Base-by-base conservation (phyloP, 1,140 invertebrate species). In the Ostrea denselamellosa region DNA sequence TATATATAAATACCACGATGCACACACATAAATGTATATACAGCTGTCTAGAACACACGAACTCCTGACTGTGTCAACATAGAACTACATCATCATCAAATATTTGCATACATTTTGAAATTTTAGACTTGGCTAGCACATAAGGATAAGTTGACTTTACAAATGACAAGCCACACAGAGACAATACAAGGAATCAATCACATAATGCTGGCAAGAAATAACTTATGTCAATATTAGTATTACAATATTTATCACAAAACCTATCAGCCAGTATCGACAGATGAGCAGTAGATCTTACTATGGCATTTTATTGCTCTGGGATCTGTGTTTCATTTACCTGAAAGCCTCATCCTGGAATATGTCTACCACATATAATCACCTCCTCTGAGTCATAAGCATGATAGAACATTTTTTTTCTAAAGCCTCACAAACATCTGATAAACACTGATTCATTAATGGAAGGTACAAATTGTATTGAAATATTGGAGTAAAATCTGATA, bases 1-100 rank as follows among this genome's bases (percentile, higher is more conserved):
- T 85, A 93, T 90, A 86, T 22, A 71, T 19, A 44, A 90, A 58
- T 14, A 14, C 56, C 56, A 58, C 10, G 5, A 58, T 19, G 14
- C 56, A 44, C 5, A 44, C 34, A 44, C 34, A 44, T 44, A 44
- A 44, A 44, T 44, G 34, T 44, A 44, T 44, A 44, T 5, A 58
- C 56, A 58, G 56, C 56, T 58, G 56, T 58, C 3, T 12, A 58
- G 14, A 58, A 8, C 56, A 58, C 56, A 58, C 17, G 0, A 58
- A 8, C 68, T 71, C 56, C 8, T 10, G 22, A 25, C 68, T 71
- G 28, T 71, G 68, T 71, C 68, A 71, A 71, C 68, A 71, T 71
- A 71, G 14, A 71, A 71, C 12, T 71, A 71, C 68, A 71, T 8
- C 12, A 71, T 71, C 68, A 71, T 28, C 22, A 71, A 71, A 71